A percentile compares a stretch with the other conserved stretches of the same genome.
These are phyloP conservation scores for Tetragnatha montana DNA, from an alignment of 2,888 invertebrate genomes.

Conservation along the genomic window DNA sequence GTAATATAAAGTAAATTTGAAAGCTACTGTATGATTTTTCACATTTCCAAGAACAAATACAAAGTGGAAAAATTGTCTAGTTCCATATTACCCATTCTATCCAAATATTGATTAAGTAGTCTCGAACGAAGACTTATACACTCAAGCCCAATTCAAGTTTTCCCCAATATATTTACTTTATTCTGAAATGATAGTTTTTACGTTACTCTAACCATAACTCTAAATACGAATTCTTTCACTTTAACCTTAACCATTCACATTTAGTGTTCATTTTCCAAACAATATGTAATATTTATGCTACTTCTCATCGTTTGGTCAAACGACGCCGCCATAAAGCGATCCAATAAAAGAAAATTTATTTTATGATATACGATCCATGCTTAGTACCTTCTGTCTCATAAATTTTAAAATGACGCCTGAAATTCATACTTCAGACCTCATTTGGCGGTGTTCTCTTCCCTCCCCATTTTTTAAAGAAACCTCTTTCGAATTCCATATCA, in stretches of 20 bases:
- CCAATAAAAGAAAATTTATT: neutral
- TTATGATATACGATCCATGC: neutral
- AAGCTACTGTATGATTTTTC: no score
- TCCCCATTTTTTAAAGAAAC: neutral
- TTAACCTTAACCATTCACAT: neutral
- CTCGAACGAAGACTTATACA: no score
- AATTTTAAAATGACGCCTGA: conserved; percentile 12
- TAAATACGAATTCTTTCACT: neutral
- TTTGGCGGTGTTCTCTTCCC: neutral
- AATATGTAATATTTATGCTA: neutral
- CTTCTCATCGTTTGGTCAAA: neutral
- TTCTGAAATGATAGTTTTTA: neutral
- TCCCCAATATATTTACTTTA: no score
- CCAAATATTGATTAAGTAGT: no score
- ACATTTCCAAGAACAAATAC: no score
- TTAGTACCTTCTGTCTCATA: conserved; percentile 10
- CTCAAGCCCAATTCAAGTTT: no score
- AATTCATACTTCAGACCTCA: conserved; percentile 14
- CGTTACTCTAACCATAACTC: neutral
- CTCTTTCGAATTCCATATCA: conserved; percentile 7
- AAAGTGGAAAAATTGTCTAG: no score
- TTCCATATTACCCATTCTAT: no score
- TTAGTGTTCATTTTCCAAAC: neutral
- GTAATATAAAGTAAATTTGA: no score
- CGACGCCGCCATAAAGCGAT: neutral